Conservation (phyloP, 1,140 invertebrate genomes). For the Dryas iulia region DNA sequence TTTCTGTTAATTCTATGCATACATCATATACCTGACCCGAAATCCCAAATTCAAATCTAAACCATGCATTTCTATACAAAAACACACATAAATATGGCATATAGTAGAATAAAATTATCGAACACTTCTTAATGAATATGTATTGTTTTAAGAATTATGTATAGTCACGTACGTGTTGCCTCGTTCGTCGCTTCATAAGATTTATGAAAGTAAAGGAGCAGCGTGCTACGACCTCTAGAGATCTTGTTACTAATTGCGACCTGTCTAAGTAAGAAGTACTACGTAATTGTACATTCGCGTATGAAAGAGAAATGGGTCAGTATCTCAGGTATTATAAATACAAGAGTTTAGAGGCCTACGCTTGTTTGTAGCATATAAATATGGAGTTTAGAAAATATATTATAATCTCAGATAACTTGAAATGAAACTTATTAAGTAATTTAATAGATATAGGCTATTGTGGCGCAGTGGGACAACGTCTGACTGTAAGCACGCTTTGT, state of each 20-base stretch:
- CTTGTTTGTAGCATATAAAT: neutral
- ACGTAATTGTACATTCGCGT: constrained; percentile 8
- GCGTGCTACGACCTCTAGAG: constrained; percentile 23
- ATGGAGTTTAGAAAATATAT: neutral
- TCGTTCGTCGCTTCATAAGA: constrained; percentile 21
- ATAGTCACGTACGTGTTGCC: constrained; percentile 25
- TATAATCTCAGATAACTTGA: no score
- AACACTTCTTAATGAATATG: constrained; percentile 1
- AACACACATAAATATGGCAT: neutral
- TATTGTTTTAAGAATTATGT: constrained; percentile 25
- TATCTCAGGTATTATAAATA: constrained; percentile 1
- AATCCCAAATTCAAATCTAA: no score
- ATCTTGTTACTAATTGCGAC: constrained; percentile 34
- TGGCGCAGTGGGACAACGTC: no score
- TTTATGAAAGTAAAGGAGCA: constrained; percentile 32
- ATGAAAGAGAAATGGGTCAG: constrained; percentile 9
- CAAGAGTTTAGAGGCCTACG: neutral
- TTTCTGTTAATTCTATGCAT: no score
- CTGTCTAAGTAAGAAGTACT: constrained; percentile 19
- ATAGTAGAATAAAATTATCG: neutral
- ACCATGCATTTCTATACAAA: no score
- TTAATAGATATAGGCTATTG: no score
- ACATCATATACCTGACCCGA: no score
- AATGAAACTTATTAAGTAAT: no score
- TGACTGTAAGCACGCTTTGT: no score